Percentiles rank a stretch among this genome's conserved stretches.
Conservation (phyloP, 2,888 invertebrate species). For the Synanthedon formicaeformis region DNA sequence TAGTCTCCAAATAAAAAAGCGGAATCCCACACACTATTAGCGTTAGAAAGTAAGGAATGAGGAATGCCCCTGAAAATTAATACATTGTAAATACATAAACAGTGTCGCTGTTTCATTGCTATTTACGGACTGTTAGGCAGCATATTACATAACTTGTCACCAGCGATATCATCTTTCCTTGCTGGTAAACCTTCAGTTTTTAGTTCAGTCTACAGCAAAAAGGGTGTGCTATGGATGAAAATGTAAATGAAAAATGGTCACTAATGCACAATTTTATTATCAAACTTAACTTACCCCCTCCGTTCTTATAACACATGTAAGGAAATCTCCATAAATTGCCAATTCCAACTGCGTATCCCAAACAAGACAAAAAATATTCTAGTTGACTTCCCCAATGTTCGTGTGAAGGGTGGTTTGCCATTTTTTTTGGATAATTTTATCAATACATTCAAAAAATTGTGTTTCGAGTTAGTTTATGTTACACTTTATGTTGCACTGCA, state of each 20-base stretch:
- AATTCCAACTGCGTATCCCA: conserved; percentile 87
- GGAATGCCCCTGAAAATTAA: conserved; percentile 80
- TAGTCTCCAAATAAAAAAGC: conserved; percentile 87
- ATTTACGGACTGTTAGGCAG: background rate
- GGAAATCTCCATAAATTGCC: conserved; percentile 91
- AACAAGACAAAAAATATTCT: conserved; percentile 84
- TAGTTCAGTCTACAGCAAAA: no score
- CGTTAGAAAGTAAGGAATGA: conserved; percentile 87
- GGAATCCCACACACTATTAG: conserved; percentile 87
- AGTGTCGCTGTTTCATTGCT: background rate
- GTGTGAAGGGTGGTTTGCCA: conserved; percentile 40
- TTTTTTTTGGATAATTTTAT: conserved; percentile 7
- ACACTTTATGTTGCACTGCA: no score
- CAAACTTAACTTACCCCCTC: conserved; percentile 74
- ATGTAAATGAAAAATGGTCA: background rate
- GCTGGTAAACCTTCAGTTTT: no score
- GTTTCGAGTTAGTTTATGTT: no score
- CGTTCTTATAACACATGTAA: conserved; percentile 86
- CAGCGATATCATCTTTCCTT: no score
- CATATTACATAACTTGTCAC: no score
- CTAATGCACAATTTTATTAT: conserved; percentile 1
- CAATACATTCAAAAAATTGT: no score
- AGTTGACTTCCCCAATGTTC: conserved; percentile 81
- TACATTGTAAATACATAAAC: background rate
- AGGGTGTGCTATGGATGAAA: background rate